Percentiles rank a stretch among this genome's conserved stretches.
Conservation (phyloP, 2,113 vertebrate species). For the Heterotilapia buettikoferi region DNA sequence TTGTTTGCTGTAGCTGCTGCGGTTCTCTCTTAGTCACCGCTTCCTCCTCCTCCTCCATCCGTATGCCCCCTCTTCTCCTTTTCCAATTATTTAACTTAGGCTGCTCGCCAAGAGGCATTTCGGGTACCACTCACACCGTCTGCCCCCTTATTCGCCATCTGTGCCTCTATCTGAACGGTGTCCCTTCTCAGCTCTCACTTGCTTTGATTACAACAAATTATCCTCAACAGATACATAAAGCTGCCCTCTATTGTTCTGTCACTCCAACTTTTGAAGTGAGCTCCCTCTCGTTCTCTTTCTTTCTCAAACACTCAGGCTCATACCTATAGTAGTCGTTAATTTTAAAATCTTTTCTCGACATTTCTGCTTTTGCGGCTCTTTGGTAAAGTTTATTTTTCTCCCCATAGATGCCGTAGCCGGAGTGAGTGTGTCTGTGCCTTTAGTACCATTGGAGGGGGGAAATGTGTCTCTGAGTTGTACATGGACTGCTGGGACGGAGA, state of each 20-base stretch:
- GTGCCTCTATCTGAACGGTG: slow-evolving; percentile 41
- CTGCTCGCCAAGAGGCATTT: slow-evolving; percentile 46
- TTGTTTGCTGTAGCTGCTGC: slow-evolving; percentile 23
- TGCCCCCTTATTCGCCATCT: slow-evolving; percentile 63
- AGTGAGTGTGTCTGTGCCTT: slow-evolving; percentile 56
- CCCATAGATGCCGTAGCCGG: slow-evolving; percentile 49
- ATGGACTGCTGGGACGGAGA: slow-evolving; percentile 49
- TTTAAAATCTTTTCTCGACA: not conserved
- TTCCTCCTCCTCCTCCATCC: slow-evolving; percentile 7
- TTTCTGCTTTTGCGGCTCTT: not conserved
- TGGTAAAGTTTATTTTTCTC: not conserved
- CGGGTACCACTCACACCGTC: slow-evolving; percentile 45
- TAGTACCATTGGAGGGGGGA: slow-evolving; percentile 48
- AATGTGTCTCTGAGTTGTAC: slow-evolving; percentile 67
- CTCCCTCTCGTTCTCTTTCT: not conserved
- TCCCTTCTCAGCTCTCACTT: slow-evolving; percentile 39
- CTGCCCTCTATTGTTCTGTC: slow-evolving; percentile 29
- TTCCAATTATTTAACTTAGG: slow-evolving; percentile 62
- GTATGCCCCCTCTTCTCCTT: slow-evolving; percentile 28
- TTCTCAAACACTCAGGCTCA: not conserved
- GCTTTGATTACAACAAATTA: slow-evolving; percentile 62
- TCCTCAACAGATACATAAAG: slow-evolving; percentile 50
- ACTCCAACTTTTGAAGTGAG: slow-evolving; percentile 20
- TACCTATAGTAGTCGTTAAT: not conserved
- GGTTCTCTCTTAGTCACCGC: slow-evolving; percentile 19